Percentiles rank a stretch among this genome's conserved stretches.
These are phyloP conservation scores for Drosophila robusta DNA, from an alignment of 2,888 invertebrate genomes.

Conservation along the genomic window DNA sequence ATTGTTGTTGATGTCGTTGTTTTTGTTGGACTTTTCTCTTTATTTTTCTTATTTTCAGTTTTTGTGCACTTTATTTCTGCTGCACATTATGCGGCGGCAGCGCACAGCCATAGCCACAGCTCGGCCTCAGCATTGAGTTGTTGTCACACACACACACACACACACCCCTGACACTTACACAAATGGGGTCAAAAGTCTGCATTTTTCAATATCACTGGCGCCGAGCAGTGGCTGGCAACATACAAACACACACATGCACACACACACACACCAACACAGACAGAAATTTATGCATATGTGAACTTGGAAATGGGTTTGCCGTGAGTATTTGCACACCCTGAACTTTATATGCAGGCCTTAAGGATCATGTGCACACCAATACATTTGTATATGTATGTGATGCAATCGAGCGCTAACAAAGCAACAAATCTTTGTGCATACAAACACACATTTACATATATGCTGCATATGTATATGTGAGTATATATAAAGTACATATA, in stretches of 20 bases:
- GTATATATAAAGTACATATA: too few species aligned
- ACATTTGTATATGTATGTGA: background rate
- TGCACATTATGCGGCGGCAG: conserved; percentile 56
- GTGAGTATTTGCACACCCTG: conserved; percentile 28
- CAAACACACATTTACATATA: background rate
- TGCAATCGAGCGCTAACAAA: conserved; percentile 44
- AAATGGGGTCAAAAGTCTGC: conserved; percentile 65
- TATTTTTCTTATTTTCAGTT: conserved; percentile 29
- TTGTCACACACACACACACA: conserved; percentile 34
- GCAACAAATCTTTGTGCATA: conserved; percentile 28
- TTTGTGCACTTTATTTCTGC: conserved; percentile 33
- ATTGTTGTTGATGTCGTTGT: background rate
- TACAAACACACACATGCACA: conserved; percentile 11
- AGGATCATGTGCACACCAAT: conserved; percentile 16
- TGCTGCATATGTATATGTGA: background rate
- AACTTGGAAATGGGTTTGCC: conserved; percentile 42
- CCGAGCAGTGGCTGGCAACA: conserved; percentile 49
- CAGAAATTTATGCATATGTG: conserved; percentile 40
- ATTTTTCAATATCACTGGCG: conserved; percentile 67
- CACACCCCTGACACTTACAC: conserved; percentile 34
- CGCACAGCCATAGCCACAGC: conserved; percentile 28
- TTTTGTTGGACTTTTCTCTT: conserved; percentile 11
- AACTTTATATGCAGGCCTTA: conserved; percentile 42
- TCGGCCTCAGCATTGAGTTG: conserved; percentile 43
- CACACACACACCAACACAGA: conserved; percentile 3